Percentiles rank a stretch among this genome's conserved stretches.
These are phyloP conservation scores for Chauna torquata DNA, from an alignment of 2,113 vertebrate species.

Conservation along the genomic window DNA sequence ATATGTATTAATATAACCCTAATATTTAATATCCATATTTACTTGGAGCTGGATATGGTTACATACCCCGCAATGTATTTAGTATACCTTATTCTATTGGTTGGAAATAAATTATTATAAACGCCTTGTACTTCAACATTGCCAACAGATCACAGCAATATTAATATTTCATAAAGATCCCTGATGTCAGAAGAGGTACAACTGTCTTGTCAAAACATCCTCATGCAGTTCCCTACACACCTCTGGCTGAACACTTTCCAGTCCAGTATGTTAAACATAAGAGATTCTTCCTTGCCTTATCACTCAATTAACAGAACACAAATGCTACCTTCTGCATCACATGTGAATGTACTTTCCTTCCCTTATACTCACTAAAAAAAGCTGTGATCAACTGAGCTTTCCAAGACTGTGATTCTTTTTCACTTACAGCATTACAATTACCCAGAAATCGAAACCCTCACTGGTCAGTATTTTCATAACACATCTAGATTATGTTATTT, in stretches of 20 bases:
- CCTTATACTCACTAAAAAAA: constrained; percentile 25
- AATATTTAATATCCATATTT: not conserved
- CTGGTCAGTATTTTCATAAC: not conserved
- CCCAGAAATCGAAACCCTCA: not conserved
- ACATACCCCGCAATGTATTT: not conserved
- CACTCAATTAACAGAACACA: not conserved
- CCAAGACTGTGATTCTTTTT: rapidly evolving
- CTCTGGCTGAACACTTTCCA: not conserved
- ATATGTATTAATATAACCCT: not conserved
- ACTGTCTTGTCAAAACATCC: not conserved
- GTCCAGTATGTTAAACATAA: not conserved
- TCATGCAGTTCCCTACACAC: not conserved
- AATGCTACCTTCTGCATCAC: not conserved
- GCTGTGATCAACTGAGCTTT: not conserved
- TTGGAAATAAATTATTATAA: not conserved
- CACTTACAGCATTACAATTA: not conserved
- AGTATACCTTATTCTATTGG: not conserved
- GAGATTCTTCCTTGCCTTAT: not conserved
- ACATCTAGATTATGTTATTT: not conserved
- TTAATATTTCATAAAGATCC: not conserved
- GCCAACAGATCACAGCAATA: not conserved
- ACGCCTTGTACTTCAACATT: not conserved
- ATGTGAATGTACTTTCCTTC: not conserved
- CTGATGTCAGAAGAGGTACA: not conserved
- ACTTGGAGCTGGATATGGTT: not conserved